Conservation (phyloP, 1,140 invertebrate species). For the Meteorus sp. region DNA sequence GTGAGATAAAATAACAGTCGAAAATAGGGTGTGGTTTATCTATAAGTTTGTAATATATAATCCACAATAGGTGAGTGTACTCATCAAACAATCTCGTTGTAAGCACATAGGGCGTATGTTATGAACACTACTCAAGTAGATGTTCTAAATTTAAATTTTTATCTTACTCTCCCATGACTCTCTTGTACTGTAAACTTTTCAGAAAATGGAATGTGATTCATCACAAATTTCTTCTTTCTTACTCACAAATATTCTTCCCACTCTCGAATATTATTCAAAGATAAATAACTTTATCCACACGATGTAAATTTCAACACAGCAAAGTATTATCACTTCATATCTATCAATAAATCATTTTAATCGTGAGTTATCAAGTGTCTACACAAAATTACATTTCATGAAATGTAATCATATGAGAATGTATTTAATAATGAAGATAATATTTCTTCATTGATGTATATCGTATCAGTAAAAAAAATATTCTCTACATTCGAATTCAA, state of each 20-base stretch:
- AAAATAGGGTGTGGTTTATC: background rate
- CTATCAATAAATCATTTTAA: too few species aligned
- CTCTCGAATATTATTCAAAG: background rate
- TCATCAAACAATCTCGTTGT: background rate
- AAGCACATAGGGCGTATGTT: background rate
- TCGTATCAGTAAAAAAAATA: too few species aligned
- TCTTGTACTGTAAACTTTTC: background rate
- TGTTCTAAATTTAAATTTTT: constrained; percentile 2
- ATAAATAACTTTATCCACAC: background rate
- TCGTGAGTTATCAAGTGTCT: too few species aligned
- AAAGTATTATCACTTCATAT: too few species aligned
- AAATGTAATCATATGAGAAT: too few species aligned
- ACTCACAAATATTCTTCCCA: background rate
- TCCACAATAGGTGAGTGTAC: background rate
- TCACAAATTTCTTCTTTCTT: too few species aligned
- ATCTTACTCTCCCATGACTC: background rate
- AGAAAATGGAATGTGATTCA: too few species aligned
- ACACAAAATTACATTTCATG: too few species aligned
- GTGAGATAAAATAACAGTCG: background rate
- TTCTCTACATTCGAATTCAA: too few species aligned
- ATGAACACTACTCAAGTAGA: background rate
- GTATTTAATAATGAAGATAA: too few species aligned
- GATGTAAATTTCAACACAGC: too few species aligned
- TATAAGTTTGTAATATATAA: background rate
- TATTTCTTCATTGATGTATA: too few species aligned